Conservation (phyloP, 1,140 invertebrate genomes). For the Aphelenchoides avenae region DNA sequence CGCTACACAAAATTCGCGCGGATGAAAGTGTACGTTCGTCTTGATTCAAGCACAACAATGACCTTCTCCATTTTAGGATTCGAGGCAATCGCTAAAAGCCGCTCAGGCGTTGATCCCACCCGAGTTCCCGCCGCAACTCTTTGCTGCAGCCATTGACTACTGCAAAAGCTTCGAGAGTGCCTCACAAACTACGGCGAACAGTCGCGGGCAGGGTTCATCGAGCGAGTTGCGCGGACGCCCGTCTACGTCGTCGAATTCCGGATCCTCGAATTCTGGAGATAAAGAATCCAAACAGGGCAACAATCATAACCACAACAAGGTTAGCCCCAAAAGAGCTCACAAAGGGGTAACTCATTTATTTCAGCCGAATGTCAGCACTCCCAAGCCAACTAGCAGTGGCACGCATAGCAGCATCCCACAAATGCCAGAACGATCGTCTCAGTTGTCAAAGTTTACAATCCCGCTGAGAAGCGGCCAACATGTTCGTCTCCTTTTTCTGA, state of each 20-base stretch:
- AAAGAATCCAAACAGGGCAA: slow-evolving; percentile 7
- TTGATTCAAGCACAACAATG: slow-evolving; percentile 1
- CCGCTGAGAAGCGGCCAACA: no score
- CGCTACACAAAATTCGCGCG: slow-evolving; percentile 36
- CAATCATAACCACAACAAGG: no score
- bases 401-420: no score
- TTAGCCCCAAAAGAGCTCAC: no score
- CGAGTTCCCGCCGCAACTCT: slow-evolving; percentile 23
- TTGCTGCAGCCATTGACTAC: slow-evolving; percentile 28
- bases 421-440: no score
- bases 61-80: background rate
- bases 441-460: no score
- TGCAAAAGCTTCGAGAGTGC: slow-evolving; percentile 24
- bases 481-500: no score
- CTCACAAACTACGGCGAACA: background rate
- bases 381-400: no score
- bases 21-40: slow-evolving; percentile 25
- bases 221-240: background rate
- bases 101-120: slow-evolving; percentile 21
- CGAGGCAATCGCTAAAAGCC: slow-evolving; percentile 10
- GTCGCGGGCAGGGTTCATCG: background rate
- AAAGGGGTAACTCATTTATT: no score
- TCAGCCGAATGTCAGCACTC: no score
- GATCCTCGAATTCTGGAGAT: slow-evolving; percentile 4
- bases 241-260: slow-evolving; percentile 14